These are phyloP conservation scores for Cotesia congregata DNA, from an alignment of 2,888 invertebrate genomes.

Conservation along the genomic window DNA sequence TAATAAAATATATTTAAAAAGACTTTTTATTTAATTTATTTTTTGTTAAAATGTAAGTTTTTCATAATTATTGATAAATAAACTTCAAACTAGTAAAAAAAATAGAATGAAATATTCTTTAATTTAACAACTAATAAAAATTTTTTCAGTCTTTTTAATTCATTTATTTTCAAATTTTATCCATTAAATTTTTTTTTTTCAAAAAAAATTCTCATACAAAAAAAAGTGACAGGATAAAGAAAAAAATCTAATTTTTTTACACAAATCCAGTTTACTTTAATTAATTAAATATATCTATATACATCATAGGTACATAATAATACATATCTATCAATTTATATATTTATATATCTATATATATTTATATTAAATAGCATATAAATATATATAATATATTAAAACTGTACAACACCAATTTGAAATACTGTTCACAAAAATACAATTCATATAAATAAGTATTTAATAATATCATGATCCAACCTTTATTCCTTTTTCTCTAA, in stretches of 20 bases:
- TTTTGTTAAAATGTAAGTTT: no score
- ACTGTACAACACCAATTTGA: conserved; percentile 67
- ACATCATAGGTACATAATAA: conserved; percentile 69
- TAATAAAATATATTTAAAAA: no score
- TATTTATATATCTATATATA: background rate
- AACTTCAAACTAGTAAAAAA: no score
- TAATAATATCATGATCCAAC: conserved; percentile 34
- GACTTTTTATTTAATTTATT: no score
- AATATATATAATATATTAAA: conserved; percentile 52
- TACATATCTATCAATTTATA: conserved; percentile 58
- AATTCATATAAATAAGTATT: conserved; percentile 59
- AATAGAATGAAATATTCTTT: no score
- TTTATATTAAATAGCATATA: background rate
- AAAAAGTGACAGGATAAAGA: background rate
- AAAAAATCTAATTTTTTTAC: conserved; percentile 50
- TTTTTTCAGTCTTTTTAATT: no score
- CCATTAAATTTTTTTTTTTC: no score
- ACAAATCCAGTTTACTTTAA: conserved; percentile 69
- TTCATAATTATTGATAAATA: no score
- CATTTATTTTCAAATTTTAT: no score
- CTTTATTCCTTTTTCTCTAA: conserved; percentile 30
- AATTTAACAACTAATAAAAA: no score
- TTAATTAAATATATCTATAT: conserved; percentile 68
- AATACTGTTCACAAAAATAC: conserved; percentile 70
- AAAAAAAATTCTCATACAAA: no score